Percentiles rank a stretch among this genome's conserved stretches.
These are phyloP conservation scores for Ceraclea dissimilis DNA, from an alignment of 2,888 invertebrate species.

Conservation along the genomic window DNA sequence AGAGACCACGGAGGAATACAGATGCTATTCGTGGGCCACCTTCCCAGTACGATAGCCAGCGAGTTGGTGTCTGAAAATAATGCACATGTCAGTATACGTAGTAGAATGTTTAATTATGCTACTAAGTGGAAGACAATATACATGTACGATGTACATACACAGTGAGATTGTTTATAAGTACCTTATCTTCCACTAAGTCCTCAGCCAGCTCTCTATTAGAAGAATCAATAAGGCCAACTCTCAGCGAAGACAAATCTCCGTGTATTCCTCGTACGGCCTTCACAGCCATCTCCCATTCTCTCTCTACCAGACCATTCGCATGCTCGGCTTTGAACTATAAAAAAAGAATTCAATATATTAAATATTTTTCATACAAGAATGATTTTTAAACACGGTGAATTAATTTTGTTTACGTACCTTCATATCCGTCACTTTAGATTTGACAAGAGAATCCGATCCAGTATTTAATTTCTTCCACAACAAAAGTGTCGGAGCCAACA, in stretches of 20 bases:
- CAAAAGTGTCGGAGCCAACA: constrained; percentile 52
- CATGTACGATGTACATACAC: no score
- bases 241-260: constrained; percentile 41
- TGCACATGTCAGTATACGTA: no score
- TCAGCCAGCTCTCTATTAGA: constrained; percentile 13
- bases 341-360: background rate
- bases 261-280: constrained; percentile 33
- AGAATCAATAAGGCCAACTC: constrained; percentile 44
- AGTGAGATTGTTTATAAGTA: background rate
- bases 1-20: constrained; percentile 18
- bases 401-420: no score
- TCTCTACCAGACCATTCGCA: constrained; percentile 14
- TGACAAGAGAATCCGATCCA: constrained; percentile 30
- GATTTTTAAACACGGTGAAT: no score
- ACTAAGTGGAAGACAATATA: no score
- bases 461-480: constrained; percentile 78
- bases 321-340: constrained; percentile 7
- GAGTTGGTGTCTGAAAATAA: constrained; percentile 53
- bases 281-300: constrained; percentile 21
- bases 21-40: constrained; percentile 33
- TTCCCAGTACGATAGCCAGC: constrained; percentile 64
- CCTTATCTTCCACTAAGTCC: constrained; percentile 21
- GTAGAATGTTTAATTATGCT: no score
- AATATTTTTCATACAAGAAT: no score
- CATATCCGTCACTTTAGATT: constrained; percentile 17